These are phyloP conservation scores for Pongo abelii DNA, from an alignment of 2,113 vertebrate species.

Conservation along the genomic window DNA sequence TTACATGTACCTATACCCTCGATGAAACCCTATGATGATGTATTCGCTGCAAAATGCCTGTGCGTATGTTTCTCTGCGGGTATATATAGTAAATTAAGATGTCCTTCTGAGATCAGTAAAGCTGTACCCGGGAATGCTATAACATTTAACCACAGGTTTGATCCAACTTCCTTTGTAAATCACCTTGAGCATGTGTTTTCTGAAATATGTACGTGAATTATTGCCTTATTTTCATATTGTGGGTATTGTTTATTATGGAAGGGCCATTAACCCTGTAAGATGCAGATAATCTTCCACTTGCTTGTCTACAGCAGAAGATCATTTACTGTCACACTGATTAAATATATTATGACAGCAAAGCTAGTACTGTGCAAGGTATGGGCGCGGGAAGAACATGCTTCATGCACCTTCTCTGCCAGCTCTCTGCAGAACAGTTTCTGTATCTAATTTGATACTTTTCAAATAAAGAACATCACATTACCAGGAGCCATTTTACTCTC, in stretches of 20 bases:
- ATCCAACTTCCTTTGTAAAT: constrained; percentile 79
- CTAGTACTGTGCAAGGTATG: constrained; percentile 63
- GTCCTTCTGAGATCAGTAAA: constrained; percentile 65
- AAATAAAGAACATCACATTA: constrained; percentile 54
- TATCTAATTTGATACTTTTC: constrained; percentile 30
- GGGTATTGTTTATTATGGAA: constrained; percentile 87
- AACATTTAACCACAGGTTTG: constrained; percentile 77
- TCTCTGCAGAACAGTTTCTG: constrained; percentile 39
- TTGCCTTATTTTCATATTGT: constrained; percentile 83
- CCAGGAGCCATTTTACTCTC: constrained; percentile 48
- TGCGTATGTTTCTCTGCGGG: constrained; percentile 61
- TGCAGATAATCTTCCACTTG: constrained; percentile 82
- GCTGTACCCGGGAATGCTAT: constrained; percentile 23
- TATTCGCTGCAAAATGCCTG: constrained; percentile 33
- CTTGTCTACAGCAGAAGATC: constrained; percentile 81
- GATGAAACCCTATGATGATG: background rate
- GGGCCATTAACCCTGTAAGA: constrained; percentile 86
- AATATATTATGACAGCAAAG: constrained; percentile 79
- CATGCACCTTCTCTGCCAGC: background rate
- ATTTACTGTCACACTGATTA: constrained; percentile 81
- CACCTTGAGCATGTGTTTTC: constrained; percentile 78
- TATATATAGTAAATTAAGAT: constrained; percentile 62
- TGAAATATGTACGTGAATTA: constrained; percentile 78
- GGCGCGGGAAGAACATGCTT: constrained; percentile 56
- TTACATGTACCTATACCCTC: background rate